Evolutionary conservation across 1,140 invertebrate species (phyloP), one percentile per base, ranked within the genome.

Genomic region (Dendrolimus punctatus): DNA sequence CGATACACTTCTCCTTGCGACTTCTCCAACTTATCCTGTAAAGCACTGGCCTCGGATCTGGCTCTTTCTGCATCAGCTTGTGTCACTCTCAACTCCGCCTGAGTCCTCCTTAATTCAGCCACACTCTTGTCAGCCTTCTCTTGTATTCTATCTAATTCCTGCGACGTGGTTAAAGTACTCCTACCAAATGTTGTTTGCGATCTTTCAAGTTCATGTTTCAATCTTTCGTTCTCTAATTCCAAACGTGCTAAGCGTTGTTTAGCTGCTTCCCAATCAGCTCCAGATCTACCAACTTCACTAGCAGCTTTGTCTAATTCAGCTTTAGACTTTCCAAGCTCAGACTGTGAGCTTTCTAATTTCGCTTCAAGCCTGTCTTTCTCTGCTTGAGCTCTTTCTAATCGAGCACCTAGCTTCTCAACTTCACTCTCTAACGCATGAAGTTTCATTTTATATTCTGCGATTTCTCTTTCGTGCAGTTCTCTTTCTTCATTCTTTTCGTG

Each of bases 381-480:
- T 1, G 93, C 93, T 68, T 95, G 92, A 4, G 94, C 94, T 73
- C 96, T 91, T 79, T 98, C 96, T 54, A 96, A 85, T 55, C 95
- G 90, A 8, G 96, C 94, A 51, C 94, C 94, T 40, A 97, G 89
- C 86, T 97, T 97, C 75, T 97, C 95, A n/a, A 92, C 95, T 84
- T 97, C 95, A 58, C 93, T 95, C 78, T 98, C 95, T 40, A 97
- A 81, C 4, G 93, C 91, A 60, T 98, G 96, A 36, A 98, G 89
- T 85, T 98, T 97, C 90, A 97, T 94, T 86, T 98, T 99, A 66
- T 97, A 96, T 76, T 99, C 97, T 46, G 96, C 95, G 58, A 98
- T 91, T 86, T 97, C 95, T 61, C 96, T 91, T 75, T 98, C 95
- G 74, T 98, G 96, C 0, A 98, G 87, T 73, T 98, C 97, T 55